phyloP scores from a whole-genome alignment of 2,113 vertebrate genomes.

The Empidonax traillii region DNA sequence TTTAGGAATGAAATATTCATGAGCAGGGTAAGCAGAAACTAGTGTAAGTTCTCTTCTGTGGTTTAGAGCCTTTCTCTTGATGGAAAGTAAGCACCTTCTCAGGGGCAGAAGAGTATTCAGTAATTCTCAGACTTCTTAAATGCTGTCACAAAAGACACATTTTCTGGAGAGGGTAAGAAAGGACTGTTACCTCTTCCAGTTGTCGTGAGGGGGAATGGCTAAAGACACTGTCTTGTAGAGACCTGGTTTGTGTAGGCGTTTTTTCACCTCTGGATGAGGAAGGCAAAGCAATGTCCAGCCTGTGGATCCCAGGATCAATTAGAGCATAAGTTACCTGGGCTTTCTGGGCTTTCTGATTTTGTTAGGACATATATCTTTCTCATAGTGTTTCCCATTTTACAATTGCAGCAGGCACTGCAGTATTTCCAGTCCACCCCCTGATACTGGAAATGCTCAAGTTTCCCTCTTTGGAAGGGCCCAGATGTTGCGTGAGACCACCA shows the following conservation, averaged over 20 bases:
- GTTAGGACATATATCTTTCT: not conserved
- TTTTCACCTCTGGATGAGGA: not conserved
- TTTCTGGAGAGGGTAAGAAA: not conserved
- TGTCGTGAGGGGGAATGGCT: not conserved
- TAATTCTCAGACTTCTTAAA: not conserved
- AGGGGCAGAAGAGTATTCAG: not conserved
- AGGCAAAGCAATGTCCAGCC: not conserved
- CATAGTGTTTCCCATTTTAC: not conserved
- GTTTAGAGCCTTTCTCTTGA: not conserved
- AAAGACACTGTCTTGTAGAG: not conserved
- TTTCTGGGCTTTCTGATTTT: not conserved
- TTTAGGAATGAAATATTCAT: not conserved
- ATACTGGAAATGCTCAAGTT: not conserved
- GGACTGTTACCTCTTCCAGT: not conserved
- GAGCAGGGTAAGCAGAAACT: not conserved
- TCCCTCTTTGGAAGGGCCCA: not conserved
- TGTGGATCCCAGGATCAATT: not conserved
- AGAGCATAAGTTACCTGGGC: not conserved
- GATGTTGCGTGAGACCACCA: not conserved
- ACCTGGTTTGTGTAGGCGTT: not conserved
- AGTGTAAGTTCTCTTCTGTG: not conserved
- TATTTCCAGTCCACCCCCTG: not conserved
- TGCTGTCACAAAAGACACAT: not conserved
- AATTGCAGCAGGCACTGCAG: not conserved
- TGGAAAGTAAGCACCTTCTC: not conserved